Evolutionary conservation across 2,888 invertebrate genomes (phyloP), one percentile per base, ranked within the genome.

Genomic region (Druceiella hillmani): DNA sequence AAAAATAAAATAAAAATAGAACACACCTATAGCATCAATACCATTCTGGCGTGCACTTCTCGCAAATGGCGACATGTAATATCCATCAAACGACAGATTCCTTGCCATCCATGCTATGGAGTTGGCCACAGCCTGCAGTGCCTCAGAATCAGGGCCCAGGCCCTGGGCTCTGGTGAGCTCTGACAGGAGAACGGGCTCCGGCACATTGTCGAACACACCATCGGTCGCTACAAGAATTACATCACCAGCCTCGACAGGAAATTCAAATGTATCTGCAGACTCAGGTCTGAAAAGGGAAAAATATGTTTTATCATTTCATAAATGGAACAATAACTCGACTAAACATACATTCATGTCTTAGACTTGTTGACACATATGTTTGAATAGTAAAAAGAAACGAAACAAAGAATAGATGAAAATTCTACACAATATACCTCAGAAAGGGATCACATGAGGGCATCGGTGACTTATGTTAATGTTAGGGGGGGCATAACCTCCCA

Each of bases 131-230:
- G 81, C 84, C 66, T 95, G 94, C 51, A 95, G 74, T 52, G 79
- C 76, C 47, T 78, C 75, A 28, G 87, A 79, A 64, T 87, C 87
- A 24, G 74, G 68, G 53, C 81, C 81, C 5, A 83, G 83, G 14
- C 58, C 61, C 17, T 55, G 52, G 41, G 80, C 81, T 62, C 83
- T 79, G 50, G 78, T 70, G 66, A 97, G 77, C 66, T 93, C 90
- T 33, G 86, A 83, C 50, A 95, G 75, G 55, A 98, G 78, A 59
- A 94, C 77, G 49, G 85, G 83, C 55, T 92, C 92, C 43, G 94
- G 93, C 53, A 98, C 84, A 70, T 98, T 98, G 71, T 99, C 98
- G 70, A 98, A 99, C 38, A 99, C 89, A 36, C 98, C 98, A 67
- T 99, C 98, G 1, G 98, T 98, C 14, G 95, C 98, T 36, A 97